Percentiles rank a stretch among this genome's conserved stretches.
Evolutionary conservation across 2,888 invertebrate species (phyloP).

Genomic region (Augochlorella aurata): DNA sequence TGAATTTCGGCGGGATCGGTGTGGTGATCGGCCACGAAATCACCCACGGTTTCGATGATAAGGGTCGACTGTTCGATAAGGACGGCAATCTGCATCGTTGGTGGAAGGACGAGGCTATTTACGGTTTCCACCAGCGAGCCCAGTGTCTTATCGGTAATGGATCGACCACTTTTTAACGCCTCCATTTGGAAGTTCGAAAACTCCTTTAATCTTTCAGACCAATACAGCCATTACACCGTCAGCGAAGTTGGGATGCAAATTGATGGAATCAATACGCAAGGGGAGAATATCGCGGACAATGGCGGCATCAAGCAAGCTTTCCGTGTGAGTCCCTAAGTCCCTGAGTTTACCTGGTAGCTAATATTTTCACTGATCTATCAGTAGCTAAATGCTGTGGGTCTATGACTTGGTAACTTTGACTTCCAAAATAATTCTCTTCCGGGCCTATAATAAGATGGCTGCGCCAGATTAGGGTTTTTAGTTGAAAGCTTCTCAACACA

Average conservation of each 20-base stretch:
- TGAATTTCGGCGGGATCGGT: constrained; percentile 95
- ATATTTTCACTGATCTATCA: no score
- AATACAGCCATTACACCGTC: constrained; percentile 92
- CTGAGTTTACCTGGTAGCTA: no score
- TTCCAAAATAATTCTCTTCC: neutral
- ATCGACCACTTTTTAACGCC: neutral
- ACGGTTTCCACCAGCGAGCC: constrained; percentile 89
- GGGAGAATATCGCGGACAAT: constrained; percentile 98
- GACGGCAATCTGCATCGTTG: constrained; percentile 94
- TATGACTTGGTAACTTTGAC: neutral
- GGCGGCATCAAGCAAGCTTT: constrained; percentile 97
- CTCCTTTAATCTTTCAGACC: constrained; percentile 83
- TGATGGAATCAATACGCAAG: constrained; percentile 91
- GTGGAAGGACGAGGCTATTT: constrained; percentile 91
- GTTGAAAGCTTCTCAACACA: neutral
- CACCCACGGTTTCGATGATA: constrained; percentile 95
- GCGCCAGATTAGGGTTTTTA: neutral
- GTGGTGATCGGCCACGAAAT: constrained; percentile 97
- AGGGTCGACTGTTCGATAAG: constrained; percentile 95
- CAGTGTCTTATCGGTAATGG: constrained; percentile 87
- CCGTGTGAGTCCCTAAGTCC: constrained; percentile 75
- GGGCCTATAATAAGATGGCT: neutral
- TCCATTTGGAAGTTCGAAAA: neutral
- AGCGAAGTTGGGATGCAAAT: constrained; percentile 90
- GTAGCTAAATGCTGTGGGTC: neutral